Evolutionary conservation across 2,113 vertebrate species (phyloP), one percentile per base, ranked within the genome.

Genomic region (Ictidomys tridecemlineatus): DNA sequence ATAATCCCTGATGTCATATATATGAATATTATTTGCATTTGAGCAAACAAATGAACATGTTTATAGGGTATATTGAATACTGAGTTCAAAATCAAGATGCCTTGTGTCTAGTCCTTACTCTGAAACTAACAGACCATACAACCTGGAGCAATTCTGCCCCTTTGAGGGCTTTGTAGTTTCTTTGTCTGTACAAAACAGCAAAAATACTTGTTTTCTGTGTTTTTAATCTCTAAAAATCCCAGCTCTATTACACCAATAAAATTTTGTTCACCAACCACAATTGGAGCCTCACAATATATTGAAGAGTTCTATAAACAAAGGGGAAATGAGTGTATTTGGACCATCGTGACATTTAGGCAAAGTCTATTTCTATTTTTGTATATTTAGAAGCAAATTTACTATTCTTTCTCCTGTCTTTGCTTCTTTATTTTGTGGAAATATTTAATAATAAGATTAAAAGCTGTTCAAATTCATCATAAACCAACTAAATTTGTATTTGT

Each of bases 1-100:
- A 76, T 45, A 76, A 80, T 63, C 4, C 26, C 7, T 89, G 17
- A 18, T 51, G 28, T 1, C 11, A 24, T 51, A 72, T 17, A 65
- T 56, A n/a, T 13, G 91, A 28, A 34, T 42, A 37, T 76, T 70
- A 48, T 69, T 95, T 95, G 32, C 63, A 84, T 76, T 80, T 96
- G 13, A 94, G 42, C 18, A 51, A 79, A 56, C 73, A 85, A 67
- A n/a, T 53, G 10, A 89, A 39, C 11, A 86, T 8, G 11, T 30
- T 63, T 87, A 11, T 74, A 79, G 22, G 63, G 48, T 9, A 79
- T 32, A 79, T 77, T 92, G 18, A 8, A 56, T 80, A 69, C 16
- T 90, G 34, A 85, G 22, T 7, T 77, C 20, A 34, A 94, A 67
- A 6, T 37, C n/a, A 80, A 85, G n/a, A 26, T 1, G 6, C 56